A percentile compares a stretch with the other conserved stretches of the same genome.
phyloP scores from a whole-genome alignment of 2,888 invertebrate genomes.

The Diplolepis rosae region DNA sequence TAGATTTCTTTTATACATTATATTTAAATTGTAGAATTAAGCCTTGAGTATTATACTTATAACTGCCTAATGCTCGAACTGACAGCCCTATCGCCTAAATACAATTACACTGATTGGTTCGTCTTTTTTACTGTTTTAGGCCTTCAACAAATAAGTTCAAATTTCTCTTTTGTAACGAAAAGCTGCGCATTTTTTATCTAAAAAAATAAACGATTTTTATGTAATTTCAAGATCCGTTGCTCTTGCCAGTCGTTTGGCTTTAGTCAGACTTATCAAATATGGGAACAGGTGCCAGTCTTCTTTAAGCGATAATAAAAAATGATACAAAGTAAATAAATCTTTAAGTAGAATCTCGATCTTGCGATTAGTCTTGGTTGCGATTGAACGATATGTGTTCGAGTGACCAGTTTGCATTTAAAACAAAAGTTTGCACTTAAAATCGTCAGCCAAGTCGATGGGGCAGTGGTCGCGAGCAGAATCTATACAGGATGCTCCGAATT shows the following conservation, averaged over 20 bases:
- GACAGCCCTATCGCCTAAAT: conserved; percentile 21
- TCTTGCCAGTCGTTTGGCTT: conserved; percentile 25
- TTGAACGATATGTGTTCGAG: conserved; percentile 21
- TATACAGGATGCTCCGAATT: conserved; percentile 12
- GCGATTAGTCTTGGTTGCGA: conserved; percentile 8
- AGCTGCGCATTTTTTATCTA: neutral
- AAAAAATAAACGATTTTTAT: neutral
- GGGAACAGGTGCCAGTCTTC: conserved; percentile 37
- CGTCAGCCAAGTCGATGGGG: conserved; percentile 25
- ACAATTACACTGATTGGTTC: conserved; percentile 19
- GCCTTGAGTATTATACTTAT: conserved; percentile 23
- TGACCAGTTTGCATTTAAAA: conserved; percentile 26
- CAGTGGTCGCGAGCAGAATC: conserved; percentile 26
- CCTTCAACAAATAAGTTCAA: too few relatives aligned
- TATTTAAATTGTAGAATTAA: conserved; percentile 23
- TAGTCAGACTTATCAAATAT: conserved; percentile 25
- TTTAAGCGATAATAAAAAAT: conserved; percentile 25
- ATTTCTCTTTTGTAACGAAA: neutral
- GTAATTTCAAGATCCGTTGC: neutral
- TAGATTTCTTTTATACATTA: conserved; percentile 32
- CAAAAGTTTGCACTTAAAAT: too few relatives aligned
- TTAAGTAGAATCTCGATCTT: conserved; percentile 15
- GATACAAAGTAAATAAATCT: neutral
- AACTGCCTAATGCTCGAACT: conserved; percentile 23
- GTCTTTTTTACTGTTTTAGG: too few relatives aligned